Evolutionary conservation across 2,113 vertebrate species (phyloP).

Genomic region (Actenoides hombroni): DNA sequence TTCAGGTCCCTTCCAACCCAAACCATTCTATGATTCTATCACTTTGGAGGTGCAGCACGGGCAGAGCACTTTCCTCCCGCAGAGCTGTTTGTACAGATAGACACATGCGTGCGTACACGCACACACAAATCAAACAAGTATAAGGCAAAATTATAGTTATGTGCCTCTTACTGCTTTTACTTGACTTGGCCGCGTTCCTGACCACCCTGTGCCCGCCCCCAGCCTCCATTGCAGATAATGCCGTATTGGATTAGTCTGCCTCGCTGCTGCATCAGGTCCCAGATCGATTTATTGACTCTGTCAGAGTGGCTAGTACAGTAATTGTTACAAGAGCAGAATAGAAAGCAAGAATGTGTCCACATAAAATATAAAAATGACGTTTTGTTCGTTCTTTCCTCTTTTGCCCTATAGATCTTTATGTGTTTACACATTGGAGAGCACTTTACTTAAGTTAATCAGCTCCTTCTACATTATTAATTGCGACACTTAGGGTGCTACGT

Average conservation of each 20-base stretch:
- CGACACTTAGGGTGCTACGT: slow-evolving; percentile 57
- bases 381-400: slow-evolving; percentile 68
- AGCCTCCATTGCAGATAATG: slow-evolving; percentile 67
- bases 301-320: slow-evolving; percentile 80
- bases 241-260: slow-evolving; percentile 76
- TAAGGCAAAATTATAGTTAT: background rate
- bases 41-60: background rate
- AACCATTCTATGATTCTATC: background rate
- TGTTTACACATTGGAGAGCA: slow-evolving; percentile 76
- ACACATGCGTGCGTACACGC: rapidly evolving
- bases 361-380: slow-evolving; percentile 76
- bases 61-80: background rate
- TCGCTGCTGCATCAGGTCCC: slow-evolving; percentile 75
- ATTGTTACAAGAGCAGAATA: slow-evolving; percentile 80
- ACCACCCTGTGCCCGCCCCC: background rate
- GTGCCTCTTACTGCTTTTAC: background rate
- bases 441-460: slow-evolving; percentile 79
- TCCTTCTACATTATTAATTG: slow-evolving; percentile 80
- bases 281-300: slow-evolving; percentile 89
- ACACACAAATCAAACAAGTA: background rate
- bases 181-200: slow-evolving; percentile 37
- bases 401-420: slow-evolving; percentile 67
- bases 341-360: slow-evolving; percentile 75
- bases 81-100: background rate
- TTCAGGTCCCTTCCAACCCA: background rate